These are phyloP conservation scores for Streptopelia turtur DNA, from an alignment of 2,797 vertebrate species.

Conservation along the genomic window DNA sequence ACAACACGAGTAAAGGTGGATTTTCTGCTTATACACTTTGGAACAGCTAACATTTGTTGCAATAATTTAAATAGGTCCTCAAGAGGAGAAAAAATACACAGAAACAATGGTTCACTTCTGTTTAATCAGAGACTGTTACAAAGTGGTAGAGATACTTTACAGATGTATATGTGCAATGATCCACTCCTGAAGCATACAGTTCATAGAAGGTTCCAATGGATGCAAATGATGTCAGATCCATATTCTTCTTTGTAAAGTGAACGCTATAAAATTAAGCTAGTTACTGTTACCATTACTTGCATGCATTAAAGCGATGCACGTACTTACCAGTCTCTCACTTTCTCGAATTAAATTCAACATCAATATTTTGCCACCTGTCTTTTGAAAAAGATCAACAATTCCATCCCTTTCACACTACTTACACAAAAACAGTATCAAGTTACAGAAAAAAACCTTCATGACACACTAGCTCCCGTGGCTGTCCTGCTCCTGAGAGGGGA, in stretches of 20 bases:
- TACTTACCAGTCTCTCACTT: conserved; percentile 77
- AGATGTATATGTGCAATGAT: neutral
- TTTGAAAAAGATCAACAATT: conserved; percentile 22
- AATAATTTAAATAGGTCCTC: neutral
- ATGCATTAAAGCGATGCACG: conserved; percentile 72
- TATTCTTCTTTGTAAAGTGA: conserved; percentile 40
- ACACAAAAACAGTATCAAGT: neutral
- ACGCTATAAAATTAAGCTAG: conserved; percentile 52
- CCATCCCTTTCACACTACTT: neutral
- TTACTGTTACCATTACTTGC: conserved; percentile 41
- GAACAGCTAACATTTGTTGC: neutral
- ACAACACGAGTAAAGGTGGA: neutral
- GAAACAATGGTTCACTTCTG: neutral
- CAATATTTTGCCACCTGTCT: conserved; percentile 45
- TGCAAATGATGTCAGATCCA: neutral
- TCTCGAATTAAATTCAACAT: conserved; percentile 54
- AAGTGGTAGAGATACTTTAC: neutral
- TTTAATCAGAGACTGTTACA: conserved; percentile 61
- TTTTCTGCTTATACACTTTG: neutral
- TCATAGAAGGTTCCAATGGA: neutral
- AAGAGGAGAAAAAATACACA: neutral
- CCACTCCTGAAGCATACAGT: neutral
- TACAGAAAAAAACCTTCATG: neutral
- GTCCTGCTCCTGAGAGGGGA: neutral
- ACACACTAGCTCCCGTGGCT: neutral